phyloP scores from a whole-genome alignment of 2,888 invertebrate species.

The Conomelus anceps region DNA sequence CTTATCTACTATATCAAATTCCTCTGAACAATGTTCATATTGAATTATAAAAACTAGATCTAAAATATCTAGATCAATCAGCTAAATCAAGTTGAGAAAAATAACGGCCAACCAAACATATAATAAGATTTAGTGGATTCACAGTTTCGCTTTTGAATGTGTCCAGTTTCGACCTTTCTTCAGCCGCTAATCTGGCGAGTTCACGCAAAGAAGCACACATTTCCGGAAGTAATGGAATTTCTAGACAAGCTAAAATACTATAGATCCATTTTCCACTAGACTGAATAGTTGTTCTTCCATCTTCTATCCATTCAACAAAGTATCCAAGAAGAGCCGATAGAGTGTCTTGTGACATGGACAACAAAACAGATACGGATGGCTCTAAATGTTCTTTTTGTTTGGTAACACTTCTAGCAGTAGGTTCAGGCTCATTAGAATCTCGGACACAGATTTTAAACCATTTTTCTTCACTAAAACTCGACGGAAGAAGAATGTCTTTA shows the following conservation, averaged over 20 bases:
- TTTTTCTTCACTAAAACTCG: background rate
- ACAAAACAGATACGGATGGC: background rate
- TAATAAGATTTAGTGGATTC: constrained; percentile 56
- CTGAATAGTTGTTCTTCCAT: constrained; percentile 43
- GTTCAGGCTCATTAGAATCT: background rate
- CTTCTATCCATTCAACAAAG: constrained; percentile 43
- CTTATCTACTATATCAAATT: no score
- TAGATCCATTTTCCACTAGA: constrained; percentile 60
- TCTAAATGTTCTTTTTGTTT: background rate
- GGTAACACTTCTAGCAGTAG: background rate
- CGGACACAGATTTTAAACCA: background rate
- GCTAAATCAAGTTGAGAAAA: constrained; percentile 69
- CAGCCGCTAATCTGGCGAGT: constrained; percentile 49
- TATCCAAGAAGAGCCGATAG: background rate
- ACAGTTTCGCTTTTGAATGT: background rate
- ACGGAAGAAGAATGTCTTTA: background rate
- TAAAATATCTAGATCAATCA: constrained; percentile 41
- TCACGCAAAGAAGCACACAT: constrained; percentile 57
- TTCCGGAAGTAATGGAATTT: constrained; percentile 60
- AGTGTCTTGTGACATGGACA: background rate
- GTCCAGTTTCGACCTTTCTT: constrained; percentile 38
- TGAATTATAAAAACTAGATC: no score
- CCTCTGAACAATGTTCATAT: no score
- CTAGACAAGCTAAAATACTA: constrained; percentile 56
- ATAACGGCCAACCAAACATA: constrained; percentile 66